These are phyloP conservation scores for Heteromormyrus szaboi DNA, from an alignment of 2,797 vertebrate species.

Conservation along the genomic window DNA sequence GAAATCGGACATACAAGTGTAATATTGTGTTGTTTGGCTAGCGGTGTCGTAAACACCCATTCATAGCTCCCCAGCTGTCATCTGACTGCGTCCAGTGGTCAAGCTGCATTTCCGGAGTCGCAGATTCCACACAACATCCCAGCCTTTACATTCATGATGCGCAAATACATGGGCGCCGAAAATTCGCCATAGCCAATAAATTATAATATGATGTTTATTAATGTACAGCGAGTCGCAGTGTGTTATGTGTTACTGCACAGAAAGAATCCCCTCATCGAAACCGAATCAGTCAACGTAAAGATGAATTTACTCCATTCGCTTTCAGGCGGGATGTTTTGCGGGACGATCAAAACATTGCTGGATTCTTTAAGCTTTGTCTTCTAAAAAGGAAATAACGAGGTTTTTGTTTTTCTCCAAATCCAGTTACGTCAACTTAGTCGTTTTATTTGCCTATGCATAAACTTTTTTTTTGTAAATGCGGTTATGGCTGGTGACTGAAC, in stretches of 20 bases:
- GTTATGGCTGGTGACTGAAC: not conserved
- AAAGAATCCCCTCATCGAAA: not conserved
- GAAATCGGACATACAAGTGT: not conserved
- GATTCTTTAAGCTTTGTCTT: not conserved
- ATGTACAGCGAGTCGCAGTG: not conserved
- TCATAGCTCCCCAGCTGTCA: not conserved
- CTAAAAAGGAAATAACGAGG: not conserved
- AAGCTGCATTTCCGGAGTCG: not conserved
- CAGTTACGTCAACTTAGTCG: not conserved
- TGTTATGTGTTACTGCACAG: not conserved
- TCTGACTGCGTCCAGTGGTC: not conserved
- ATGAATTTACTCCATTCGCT: conserved; percentile 40
- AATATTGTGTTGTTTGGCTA: not conserved
- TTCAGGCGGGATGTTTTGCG: conserved; percentile 53
- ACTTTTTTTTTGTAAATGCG: not conserved
- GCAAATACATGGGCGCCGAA: not conserved
- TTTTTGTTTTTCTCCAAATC: not conserved
- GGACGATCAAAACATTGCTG: not conserved
- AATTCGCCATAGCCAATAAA: not conserved
- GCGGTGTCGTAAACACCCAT: not conserved
- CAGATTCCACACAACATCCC: not conserved
- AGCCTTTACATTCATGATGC: no score
- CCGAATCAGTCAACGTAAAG: conserved; percentile 36
- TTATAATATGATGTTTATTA: not conserved
- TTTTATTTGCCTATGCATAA: not conserved